A percentile compares a stretch with the other conserved stretches of the same genome.
Conservation (phyloP, 2,888 invertebrate genomes). For the Scrobipalpa atriplicella region DNA sequence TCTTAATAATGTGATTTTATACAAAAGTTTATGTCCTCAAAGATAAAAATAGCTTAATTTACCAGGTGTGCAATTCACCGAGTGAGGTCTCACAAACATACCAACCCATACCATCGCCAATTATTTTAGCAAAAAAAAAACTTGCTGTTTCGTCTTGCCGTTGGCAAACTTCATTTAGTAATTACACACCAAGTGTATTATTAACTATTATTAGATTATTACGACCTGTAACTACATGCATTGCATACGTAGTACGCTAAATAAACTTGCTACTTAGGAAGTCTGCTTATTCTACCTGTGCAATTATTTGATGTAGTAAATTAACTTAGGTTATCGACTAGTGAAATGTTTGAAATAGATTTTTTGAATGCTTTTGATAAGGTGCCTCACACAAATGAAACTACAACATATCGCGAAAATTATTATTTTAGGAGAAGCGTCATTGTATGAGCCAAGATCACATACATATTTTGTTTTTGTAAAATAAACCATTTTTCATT, state of each 20-base stretch:
- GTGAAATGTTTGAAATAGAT: background rate
- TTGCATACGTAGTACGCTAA: constrained; percentile 50
- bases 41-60: background rate
- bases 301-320: constrained; percentile 19
- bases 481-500: no score
- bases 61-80: constrained; percentile 8
- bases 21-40: background rate
- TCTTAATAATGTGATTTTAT: background rate
- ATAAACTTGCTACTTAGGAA: constrained; percentile 67
- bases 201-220: constrained; percentile 41
- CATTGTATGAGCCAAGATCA: no score
- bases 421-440: no score
- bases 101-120: background rate
- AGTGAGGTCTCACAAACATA: constrained; percentile 20
- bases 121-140: constrained; percentile 22
- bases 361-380: background rate
- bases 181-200: constrained; percentile 35
- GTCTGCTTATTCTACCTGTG: constrained; percentile 37
- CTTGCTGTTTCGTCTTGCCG: constrained; percentile 27
- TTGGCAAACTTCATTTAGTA: constrained; percentile 37
- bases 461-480: no score
- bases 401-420: no score
- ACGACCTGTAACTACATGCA: constrained; percentile 32
- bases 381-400: no score
- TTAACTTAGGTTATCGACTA: background rate